A percentile compares a stretch with the other conserved stretches of the same genome.
Evolutionary conservation across 2,797 vertebrate species (phyloP).

Genomic region (Phalanger gymnotis): DNA sequence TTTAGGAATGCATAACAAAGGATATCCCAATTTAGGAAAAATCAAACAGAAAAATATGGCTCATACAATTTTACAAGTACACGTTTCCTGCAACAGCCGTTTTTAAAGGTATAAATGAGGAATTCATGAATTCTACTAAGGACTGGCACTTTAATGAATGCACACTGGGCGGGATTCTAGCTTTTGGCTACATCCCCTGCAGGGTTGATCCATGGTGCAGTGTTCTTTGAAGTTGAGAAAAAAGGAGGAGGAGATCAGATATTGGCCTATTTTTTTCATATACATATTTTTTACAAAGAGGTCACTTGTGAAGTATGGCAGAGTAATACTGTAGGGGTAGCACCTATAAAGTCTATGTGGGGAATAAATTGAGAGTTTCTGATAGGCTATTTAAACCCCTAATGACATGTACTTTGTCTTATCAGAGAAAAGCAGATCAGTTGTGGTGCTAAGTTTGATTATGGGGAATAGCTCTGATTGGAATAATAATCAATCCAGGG

Average conservation of each 20-base stretch:
- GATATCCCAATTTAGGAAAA: slow-evolving; percentile 17
- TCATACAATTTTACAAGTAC: background rate
- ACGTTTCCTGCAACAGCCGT: fast-evolving
- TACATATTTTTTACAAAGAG: background rate
- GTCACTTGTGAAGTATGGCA: background rate
- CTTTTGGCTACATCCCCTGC: background rate
- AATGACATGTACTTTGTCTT: background rate
- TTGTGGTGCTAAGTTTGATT: background rate
- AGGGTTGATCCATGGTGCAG: background rate
- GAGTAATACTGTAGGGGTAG: background rate
- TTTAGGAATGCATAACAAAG: slow-evolving; percentile 40
- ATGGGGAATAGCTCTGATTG: background rate
- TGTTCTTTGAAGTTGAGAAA: background rate
- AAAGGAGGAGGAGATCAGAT: background rate
- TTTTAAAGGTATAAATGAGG: background rate
- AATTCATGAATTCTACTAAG: background rate
- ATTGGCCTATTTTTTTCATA: background rate
- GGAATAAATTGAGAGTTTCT: fast-evolving
- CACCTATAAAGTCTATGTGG: fast-evolving
- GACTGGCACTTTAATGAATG: fast-evolving
- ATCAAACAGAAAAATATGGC: background rate
- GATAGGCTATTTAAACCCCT: background rate
- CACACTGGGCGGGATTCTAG: background rate
- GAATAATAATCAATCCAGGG: background rate
- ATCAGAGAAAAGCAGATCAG: background rate